These are phyloP conservation scores for Allolobophora icterica DNA, from an alignment of 2,888 invertebrate species.

Conservation along the genomic window DNA sequence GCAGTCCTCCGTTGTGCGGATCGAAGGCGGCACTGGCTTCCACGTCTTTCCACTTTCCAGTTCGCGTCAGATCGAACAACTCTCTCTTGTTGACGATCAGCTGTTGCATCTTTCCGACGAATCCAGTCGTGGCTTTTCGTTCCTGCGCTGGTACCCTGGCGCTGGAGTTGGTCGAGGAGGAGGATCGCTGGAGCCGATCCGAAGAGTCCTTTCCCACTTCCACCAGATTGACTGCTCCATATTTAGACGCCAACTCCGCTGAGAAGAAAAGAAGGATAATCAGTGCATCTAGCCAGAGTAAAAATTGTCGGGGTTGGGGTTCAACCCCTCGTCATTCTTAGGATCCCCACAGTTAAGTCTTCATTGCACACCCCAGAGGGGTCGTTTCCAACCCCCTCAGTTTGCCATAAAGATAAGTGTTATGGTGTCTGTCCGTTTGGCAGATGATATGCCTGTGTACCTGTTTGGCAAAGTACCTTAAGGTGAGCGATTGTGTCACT, in stretches of 20 bases:
- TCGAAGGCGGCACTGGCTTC: constrained; percentile 29
- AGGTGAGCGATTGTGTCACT: too few relatives aligned
- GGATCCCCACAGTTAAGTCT: too few relatives aligned
- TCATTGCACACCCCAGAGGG: too few relatives aligned
- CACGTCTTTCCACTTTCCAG: constrained; percentile 67
- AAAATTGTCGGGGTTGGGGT: too few relatives aligned
- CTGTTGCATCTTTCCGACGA: constrained; percentile 88
- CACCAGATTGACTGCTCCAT: neutral
- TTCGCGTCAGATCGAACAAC: constrained; percentile 80
- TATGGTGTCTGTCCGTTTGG: too few relatives aligned
- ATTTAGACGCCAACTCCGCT: neutral
- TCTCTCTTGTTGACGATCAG: constrained; percentile 85
- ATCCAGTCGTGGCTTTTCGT: constrained; percentile 61
- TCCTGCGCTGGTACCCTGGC: neutral
- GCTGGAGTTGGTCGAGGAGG: neutral
- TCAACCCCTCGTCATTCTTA: too few relatives aligned
- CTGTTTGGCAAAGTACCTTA: too few relatives aligned
- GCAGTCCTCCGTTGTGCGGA: constrained; percentile 39
- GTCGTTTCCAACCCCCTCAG: too few relatives aligned
- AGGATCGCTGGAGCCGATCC: neutral
- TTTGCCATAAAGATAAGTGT: too few relatives aligned
- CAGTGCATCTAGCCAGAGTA: too few relatives aligned
- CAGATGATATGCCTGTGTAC: too few relatives aligned
- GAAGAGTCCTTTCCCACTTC: neutral
- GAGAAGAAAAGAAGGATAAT: neutral